These are phyloP conservation scores for Oreochromis grahami DNA, from an alignment of 2,797 vertebrate species.

Conservation along the genomic window DNA sequence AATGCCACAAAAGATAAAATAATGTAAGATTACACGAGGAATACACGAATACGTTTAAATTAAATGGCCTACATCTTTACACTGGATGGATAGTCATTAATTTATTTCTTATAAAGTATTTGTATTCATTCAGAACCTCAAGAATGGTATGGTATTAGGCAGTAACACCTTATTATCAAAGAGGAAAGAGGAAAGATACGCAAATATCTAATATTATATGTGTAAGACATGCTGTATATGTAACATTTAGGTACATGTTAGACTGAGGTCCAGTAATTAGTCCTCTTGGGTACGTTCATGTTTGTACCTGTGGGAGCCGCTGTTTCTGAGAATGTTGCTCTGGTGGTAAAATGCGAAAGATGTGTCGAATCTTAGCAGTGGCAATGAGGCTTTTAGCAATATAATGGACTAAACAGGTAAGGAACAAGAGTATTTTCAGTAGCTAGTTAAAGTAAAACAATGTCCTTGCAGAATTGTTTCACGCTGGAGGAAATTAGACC, in stretches of 20 bases:
- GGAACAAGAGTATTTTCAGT: neutral
- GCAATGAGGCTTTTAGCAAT: rapidly evolving
- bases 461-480: neutral
- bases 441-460: neutral
- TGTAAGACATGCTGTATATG: neutral
- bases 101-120: neutral
- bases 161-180: neutral
- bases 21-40: neutral
- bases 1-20: neutral
- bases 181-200: neutral
- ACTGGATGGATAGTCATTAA: neutral
- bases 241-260: neutral
- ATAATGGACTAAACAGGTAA: neutral
- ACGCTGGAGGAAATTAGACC: neutral
- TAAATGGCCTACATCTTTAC: neutral
- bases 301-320: neutral
- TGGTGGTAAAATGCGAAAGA: neutral
- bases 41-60: neutral
- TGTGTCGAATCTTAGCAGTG: neutral
- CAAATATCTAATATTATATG: neutral
- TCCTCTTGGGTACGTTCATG: neutral
- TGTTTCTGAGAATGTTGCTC: neutral
- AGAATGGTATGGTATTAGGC: neutral
- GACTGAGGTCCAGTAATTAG: neutral
- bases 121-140: neutral